Base-by-base conservation (phyloP, 1,140 invertebrate species). In the Helicoverpa armigera region DNA sequence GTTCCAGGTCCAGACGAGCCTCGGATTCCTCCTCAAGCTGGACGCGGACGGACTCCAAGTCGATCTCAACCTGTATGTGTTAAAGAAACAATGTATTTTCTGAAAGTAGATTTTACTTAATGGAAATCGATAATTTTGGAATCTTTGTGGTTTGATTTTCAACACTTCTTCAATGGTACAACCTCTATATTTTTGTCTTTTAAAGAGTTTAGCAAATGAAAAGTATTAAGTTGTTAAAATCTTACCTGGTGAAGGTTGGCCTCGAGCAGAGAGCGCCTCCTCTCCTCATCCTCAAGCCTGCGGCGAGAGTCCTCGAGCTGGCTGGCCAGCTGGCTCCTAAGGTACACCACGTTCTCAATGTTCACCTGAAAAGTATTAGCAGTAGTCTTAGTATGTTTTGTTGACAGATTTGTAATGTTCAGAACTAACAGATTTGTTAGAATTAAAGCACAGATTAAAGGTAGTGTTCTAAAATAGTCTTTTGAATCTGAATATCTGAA, bases 21-120 rank as follows among this genome's bases (percentile, higher is more conserved):
- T 99, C 98, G 67, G 98, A 98, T 95, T 99, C 98, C 95, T 99
- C 98, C 94, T 99, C 98, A 86, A 99, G 95, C 95, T 99, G 98
- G 72, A 98, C 97, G 86, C 98, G 97, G 75, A 98, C 96, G 29
- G 98, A 98, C 93, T 99, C 98, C 91, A 99, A 96, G 95, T 99
- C 98, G 87, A 98, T 96, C 95, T 99, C 98, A 88, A 99, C 97
- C 95, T 98, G 10, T 18, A 3, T 9, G 23, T 31, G 16, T 12
- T 5, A 11, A 48, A 16, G 1, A 12, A 16, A 16, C 1, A 1
- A 1, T 51, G 9, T 58, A 43, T 2, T 43, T 58, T 43, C 7
- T 43, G 35, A 43, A 23, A 43, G 7, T 9, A 5, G 35, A 13
- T 72, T 56, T 5, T 14, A 51, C 2, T 50, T n/a, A 72, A 54